These are phyloP conservation scores for Cydia amplana DNA, from an alignment of 1,140 invertebrate species.

Conservation along the genomic window DNA sequence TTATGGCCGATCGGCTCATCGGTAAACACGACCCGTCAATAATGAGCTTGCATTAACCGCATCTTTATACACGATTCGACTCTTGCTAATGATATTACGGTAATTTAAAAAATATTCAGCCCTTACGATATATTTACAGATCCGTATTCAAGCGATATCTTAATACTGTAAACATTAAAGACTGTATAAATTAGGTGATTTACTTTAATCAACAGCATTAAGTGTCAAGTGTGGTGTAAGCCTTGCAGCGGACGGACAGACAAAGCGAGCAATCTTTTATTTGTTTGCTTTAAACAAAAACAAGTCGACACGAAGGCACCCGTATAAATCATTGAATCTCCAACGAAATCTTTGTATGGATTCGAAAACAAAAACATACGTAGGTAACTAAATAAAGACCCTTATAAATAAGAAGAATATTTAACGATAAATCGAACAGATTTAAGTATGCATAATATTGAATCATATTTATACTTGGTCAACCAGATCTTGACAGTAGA, in stretches of 20 bases:
- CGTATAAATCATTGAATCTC: conserved; percentile 26
- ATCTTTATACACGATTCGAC: conserved; percentile 37
- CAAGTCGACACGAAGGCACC: conserved; percentile 23
- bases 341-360: conserved; percentile 13
- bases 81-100: conserved; percentile 29
- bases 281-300: conserved; percentile 27
- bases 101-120: conserved; percentile 31
- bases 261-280: conserved; percentile 25
- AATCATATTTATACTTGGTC: not conserved
- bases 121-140: not conserved
- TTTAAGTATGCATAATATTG: not conserved
- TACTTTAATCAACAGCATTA: not conserved
- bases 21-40: conserved; percentile 45
- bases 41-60: conserved; percentile 46
- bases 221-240: conserved; percentile 9
- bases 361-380: not conserved
- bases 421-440: no score
- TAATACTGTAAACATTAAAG: not conserved
- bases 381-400: not conserved
- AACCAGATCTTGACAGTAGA: no score
- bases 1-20: conserved; percentile 42
- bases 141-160: not conserved
- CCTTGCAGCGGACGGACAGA: not conserved
- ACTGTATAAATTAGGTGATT: not conserved
- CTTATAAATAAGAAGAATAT: no score